phyloP scores from a whole-genome alignment of 2,888 invertebrate genomes.

The Mesopsocus fuscifrons region DNA sequence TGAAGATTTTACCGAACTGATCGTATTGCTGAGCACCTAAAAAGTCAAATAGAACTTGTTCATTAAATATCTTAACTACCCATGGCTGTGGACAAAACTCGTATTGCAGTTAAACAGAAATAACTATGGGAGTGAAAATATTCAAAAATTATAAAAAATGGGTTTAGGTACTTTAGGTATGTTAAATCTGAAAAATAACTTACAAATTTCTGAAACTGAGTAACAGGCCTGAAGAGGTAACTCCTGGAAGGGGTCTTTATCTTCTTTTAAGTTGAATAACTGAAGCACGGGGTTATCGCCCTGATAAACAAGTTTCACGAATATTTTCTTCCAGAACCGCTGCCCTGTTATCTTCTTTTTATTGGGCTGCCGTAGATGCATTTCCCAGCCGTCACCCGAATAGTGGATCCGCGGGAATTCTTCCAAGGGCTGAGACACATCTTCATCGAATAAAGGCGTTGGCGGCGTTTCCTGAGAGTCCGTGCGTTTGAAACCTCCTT shows the following conservation, averaged over 20 bases:
- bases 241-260: conserved; percentile 89
- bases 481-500: conserved; percentile 19
- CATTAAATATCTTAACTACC: no score
- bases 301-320: conserved; percentile 57
- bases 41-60: no score
- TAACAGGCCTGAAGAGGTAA: conserved; percentile 86
- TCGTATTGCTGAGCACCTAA: conserved; percentile 93
- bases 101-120: no score
- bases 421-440: conserved; percentile 77
- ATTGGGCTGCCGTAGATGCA: conserved; percentile 87
- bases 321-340: conserved; percentile 94
- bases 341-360: conserved; percentile 93
- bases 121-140: no score
- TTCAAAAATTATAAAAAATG: no score
- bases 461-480: conserved; percentile 64
- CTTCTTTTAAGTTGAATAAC: conserved; percentile 59
- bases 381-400: conserved; percentile 81
- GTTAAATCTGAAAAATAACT: no score
- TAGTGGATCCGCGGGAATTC: conserved; percentile 69
- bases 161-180: no score
- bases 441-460: conserved; percentile 88
- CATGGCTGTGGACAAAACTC: no score
- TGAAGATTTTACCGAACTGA: conserved; percentile 98
- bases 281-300: conserved; percentile 73
- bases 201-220: conserved; percentile 71